Conservation (phyloP, 2,888 invertebrate genomes). For the Thumatha senex region DNA sequence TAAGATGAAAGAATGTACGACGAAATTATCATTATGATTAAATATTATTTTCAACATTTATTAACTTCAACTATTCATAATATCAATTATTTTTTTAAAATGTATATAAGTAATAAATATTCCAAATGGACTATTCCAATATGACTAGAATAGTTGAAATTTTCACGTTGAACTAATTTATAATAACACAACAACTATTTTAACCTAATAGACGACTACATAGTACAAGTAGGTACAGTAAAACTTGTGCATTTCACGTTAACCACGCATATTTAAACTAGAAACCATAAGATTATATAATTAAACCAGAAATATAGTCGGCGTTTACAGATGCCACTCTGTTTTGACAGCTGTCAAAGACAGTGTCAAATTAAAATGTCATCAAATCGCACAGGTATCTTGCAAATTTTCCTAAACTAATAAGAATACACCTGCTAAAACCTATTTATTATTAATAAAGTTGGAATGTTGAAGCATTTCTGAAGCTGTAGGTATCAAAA, state of each 20-base stretch:
- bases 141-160: conserved; percentile 65
- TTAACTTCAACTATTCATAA: conserved; percentile 55
- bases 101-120: conserved; percentile 38
- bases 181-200: conserved; percentile 77
- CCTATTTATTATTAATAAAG: conserved; percentile 59
- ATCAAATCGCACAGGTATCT: conserved; percentile 60
- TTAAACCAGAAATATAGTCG: conserved; percentile 41
- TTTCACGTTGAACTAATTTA: conserved; percentile 62
- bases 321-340: conserved; percentile 33
- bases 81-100: conserved; percentile 46
- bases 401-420: conserved; percentile 70
- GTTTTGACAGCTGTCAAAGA: conserved; percentile 26
- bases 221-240: conserved; percentile 56
- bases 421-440: conserved; percentile 64
- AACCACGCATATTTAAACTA: conserved; percentile 36
- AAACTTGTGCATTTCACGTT: conserved; percentile 69
- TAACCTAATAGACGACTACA: conserved; percentile 67
- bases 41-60: conserved; percentile 42
- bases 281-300: conserved; percentile 49
- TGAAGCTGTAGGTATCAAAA: conserved; percentile 56
- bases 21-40: conserved; percentile 64
- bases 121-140: conserved; percentile 34
- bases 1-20: conserved; percentile 65
- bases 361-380: conserved; percentile 34
- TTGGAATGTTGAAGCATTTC: conserved; percentile 67